These are phyloP conservation scores for Bufo bufo DNA, from an alignment of 2,113 vertebrate species.

Conservation along the genomic window DNA sequence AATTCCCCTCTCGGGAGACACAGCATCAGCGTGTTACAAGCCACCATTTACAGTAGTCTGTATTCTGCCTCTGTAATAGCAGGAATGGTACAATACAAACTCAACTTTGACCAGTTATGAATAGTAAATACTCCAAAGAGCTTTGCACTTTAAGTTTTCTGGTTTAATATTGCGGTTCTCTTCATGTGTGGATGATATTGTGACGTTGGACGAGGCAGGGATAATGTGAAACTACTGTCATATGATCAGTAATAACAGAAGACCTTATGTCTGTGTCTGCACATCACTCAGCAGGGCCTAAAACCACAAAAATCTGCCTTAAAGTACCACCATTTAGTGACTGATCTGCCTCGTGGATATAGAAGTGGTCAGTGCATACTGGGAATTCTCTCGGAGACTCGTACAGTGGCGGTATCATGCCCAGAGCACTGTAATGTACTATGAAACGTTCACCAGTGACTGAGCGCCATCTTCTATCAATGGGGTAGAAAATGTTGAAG, in stretches of 20 bases:
- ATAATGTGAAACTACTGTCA: not conserved
- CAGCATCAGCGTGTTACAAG: not conserved
- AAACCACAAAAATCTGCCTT: conserved; percentile 28
- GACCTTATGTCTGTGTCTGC: conserved; percentile 15
- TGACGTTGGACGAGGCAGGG: not conserved
- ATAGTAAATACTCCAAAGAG: not conserved
- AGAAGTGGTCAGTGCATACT: not conserved
- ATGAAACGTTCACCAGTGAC: too few species aligned
- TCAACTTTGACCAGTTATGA: not conserved
- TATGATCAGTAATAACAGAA: conserved; percentile 26
- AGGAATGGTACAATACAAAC: not conserved
- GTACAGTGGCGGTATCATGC: not conserved
- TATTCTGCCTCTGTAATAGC: not conserved
- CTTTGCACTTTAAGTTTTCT: not conserved
- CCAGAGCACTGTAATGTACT: not conserved
- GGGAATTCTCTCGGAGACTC: too few species aligned
- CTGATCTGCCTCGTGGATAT: not conserved
- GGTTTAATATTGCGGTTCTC: not conserved
- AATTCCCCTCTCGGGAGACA: too few species aligned
- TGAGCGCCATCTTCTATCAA: too few species aligned
- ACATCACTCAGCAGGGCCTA: not conserved
- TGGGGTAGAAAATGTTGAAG: too few species aligned
- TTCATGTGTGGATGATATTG: conserved; percentile 12
- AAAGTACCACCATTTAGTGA: not conserved
- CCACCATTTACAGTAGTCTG: not conserved